Percentiles rank a stretch among this genome's conserved stretches.
Conservation (phyloP, 1,140 invertebrate genomes). For the Stegodyphus dumicola region DNA sequence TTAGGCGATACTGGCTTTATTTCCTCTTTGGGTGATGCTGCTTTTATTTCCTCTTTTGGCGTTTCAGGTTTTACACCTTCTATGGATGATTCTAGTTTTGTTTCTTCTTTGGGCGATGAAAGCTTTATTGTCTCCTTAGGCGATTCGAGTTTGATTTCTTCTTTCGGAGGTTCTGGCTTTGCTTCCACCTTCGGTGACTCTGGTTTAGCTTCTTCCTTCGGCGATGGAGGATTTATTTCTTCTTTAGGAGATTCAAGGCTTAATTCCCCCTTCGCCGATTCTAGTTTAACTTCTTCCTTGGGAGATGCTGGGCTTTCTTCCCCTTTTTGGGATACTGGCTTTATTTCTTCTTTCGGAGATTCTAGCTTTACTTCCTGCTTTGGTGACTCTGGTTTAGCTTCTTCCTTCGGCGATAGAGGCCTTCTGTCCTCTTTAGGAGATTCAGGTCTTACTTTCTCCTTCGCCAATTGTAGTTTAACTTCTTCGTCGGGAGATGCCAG, state of each 20-base stretch:
- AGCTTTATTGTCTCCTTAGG: not conserved
- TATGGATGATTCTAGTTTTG: constrained; percentile 65
- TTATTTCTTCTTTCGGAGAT: not conserved
- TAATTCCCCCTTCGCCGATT: no score
- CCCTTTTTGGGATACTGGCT: not conserved
- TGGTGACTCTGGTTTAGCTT: not conserved
- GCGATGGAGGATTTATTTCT: not conserved
- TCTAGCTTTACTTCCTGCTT: not conserved
- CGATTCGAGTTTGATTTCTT: not conserved
- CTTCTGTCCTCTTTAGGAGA: not conserved
- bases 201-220: not conserved
- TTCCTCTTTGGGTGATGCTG: no score
- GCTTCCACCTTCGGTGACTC: not conserved
- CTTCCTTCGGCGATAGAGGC: not conserved
- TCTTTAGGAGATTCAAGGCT: no score
- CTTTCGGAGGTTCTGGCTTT: not conserved
- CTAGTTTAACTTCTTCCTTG: not conserved
- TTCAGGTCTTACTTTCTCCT: not conserved
- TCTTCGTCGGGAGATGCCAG: no score
- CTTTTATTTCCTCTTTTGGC: not conserved
- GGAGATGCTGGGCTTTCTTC: not conserved
- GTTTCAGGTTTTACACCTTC: not conserved
- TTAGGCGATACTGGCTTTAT: no score
- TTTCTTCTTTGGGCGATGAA: constrained; percentile 64
- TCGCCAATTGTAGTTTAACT: not conserved